These are phyloP conservation scores for Pseudomyrmex dendroicus DNA, from an alignment of 1,140 invertebrate species.

Conservation along the genomic window DNA sequence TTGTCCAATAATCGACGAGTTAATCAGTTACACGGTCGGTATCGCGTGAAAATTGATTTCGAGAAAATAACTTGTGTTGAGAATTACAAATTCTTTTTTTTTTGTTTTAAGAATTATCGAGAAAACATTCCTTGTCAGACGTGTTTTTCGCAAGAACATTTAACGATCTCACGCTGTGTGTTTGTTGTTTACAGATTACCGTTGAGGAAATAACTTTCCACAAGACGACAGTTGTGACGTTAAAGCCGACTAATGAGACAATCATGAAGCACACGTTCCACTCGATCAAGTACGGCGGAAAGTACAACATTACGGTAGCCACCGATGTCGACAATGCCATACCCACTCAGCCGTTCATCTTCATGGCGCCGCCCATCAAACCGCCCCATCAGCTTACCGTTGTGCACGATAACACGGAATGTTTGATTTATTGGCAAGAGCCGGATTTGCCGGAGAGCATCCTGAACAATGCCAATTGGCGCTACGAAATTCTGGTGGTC, in stretches of 20 bases:
- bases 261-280: constrained; percentile 85
- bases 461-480: constrained; percentile 81
- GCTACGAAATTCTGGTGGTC: constrained; percentile 89
- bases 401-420: constrained; percentile 84
- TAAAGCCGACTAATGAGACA: constrained; percentile 82
- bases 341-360: constrained; percentile 82
- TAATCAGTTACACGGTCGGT: constrained; percentile 87
- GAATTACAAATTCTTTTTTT: background rate
- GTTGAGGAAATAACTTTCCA: constrained; percentile 85
- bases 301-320: constrained; percentile 87
- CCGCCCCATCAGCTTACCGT: constrained; percentile 89
- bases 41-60: constrained; percentile 17
- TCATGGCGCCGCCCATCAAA: constrained; percentile 86
- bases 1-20: constrained; percentile 84
- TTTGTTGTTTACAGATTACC: constrained; percentile 83
- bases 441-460: constrained; percentile 69
- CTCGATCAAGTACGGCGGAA: constrained; percentile 87
- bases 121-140: background rate
- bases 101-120: background rate
- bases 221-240: constrained; percentile 82
- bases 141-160: background rate
- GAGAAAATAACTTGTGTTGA: background rate
- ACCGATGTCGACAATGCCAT: constrained; percentile 85
- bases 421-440: constrained; percentile 88
- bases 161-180: constrained; percentile 25